Conservation (phyloP, 2,888 invertebrate genomes). For the Trilocha varians region DNA sequence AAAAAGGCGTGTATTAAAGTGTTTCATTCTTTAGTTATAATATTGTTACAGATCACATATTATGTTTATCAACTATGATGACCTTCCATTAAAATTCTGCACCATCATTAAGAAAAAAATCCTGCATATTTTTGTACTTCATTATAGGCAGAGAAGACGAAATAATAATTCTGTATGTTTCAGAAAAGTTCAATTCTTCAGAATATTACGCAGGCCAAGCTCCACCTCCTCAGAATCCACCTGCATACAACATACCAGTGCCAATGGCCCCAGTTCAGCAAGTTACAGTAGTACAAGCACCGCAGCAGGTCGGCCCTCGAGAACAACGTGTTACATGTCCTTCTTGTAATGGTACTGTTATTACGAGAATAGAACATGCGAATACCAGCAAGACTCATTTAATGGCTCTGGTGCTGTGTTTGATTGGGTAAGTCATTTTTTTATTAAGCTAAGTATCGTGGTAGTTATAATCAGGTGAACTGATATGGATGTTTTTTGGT, state of each 20-base stretch:
- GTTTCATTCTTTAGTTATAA: too few relatives aligned
- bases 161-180: too few relatives aligned
- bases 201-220: not conserved
- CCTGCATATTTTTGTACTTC: too few relatives aligned
- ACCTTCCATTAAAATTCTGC: too few relatives aligned
- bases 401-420: conserved; percentile 5
- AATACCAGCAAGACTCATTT: conserved; percentile 4
- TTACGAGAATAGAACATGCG: conserved; percentile 2
- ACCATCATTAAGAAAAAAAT: too few relatives aligned
- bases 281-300: not conserved
- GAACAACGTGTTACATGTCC: not conserved
- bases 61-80: too few relatives aligned
- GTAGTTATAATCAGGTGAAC: too few relatives aligned
- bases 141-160: too few relatives aligned
- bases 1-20: too few relatives aligned
- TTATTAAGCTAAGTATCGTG: not conserved
- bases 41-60: too few relatives aligned
- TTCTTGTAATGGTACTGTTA: conserved; percentile 1
- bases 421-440: conserved; percentile 4
- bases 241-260: not conserved
- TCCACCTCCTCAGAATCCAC: not conserved
- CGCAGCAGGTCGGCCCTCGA: not conserved
- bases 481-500: too few relatives aligned
- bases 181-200: not conserved
- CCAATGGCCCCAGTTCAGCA: not conserved